Base-by-base conservation (phyloP, 1,140 invertebrate species). In the Hycleus cichorii region DNA sequence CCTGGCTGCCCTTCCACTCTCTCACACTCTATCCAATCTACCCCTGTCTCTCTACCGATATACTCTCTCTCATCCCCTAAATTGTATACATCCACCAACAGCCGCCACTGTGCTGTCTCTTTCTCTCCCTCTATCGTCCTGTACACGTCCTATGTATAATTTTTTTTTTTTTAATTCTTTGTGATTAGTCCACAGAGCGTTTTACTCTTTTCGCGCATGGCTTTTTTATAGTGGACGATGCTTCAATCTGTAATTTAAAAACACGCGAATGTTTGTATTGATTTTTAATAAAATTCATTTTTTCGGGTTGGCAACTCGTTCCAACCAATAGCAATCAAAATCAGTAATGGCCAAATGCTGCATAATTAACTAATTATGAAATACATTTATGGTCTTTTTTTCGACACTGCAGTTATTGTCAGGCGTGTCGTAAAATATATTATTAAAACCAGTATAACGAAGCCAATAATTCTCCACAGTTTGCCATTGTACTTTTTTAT, bases 221-320 rank as follows among this genome's bases (percentile, higher is more conserved):
- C 69, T 69, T 71, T 71, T 71, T 69, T 68, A 60, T 66, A 65
- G 64, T 66, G 66, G 66, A 68, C 66, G 32, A 32, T 32, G 69
- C 68, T 71, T 69, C 67, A 71, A 71, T 69, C 68, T 65, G 69
- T 69, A 71, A 71, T 71, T 71, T 71, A 69, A 71, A 71, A 71
- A 71, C 69, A 69, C 68, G 68, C 69, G 68, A 71, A 66, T 71
- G 68, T 71, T 59, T 47, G 69, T 71, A 71, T 71, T 71, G 69
- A 71, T 71, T 71, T 71, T 71, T 71, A 71, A 71, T 71, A 71
- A 71, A 71, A 71, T 71, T 71, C 69, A 71, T 71, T 71, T 71
- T 71, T 71, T 71, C 68, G 66, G 32, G 69, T 69, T 71, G 66
- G 69, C 64, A 71, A 69, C 69, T 51, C 60, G 68, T 48, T 67